Evolutionary conservation across 2,888 invertebrate species (phyloP).

Genomic region (Tricholauxania praeusta): DNA sequence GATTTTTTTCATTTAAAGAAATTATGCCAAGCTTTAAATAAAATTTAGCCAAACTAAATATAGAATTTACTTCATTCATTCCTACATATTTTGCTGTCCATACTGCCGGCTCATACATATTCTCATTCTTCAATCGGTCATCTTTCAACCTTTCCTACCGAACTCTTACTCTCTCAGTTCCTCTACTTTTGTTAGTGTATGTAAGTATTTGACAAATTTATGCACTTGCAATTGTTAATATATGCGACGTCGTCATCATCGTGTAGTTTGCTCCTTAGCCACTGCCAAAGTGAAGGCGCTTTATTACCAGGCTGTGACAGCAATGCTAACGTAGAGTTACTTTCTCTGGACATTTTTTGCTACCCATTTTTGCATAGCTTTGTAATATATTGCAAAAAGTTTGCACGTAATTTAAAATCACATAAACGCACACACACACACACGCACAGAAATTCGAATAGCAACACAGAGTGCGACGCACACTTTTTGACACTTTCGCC

Average conservation of each 20-base stretch:
- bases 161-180: too few species aligned
- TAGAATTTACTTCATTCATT: too few species aligned
- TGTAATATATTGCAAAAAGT: conserved; percentile 29
- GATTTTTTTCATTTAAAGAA: too few species aligned
- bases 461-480: background rate
- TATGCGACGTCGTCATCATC: background rate
- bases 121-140: too few species aligned
- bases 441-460: background rate
- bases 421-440: conserved; percentile 3
- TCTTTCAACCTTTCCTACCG: too few species aligned
- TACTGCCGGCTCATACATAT: too few species aligned
- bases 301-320: too few species aligned
- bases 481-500: conserved; percentile 18
- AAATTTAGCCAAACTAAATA: too few species aligned
- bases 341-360: background rate
- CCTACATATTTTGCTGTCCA: too few species aligned
- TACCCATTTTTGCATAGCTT: background rate
- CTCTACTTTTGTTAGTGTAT: background rate
- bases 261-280: too few species aligned
- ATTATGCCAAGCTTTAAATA: too few species aligned
- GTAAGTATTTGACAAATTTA: conserved; percentile 15
- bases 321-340: background rate
- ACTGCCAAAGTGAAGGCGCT: too few species aligned
- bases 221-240: conserved; percentile 29
- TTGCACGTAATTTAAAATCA: conserved; percentile 17